These are phyloP conservation scores for Chaetura pelagica DNA, from an alignment of 2,113 vertebrate species.

Conservation along the genomic window DNA sequence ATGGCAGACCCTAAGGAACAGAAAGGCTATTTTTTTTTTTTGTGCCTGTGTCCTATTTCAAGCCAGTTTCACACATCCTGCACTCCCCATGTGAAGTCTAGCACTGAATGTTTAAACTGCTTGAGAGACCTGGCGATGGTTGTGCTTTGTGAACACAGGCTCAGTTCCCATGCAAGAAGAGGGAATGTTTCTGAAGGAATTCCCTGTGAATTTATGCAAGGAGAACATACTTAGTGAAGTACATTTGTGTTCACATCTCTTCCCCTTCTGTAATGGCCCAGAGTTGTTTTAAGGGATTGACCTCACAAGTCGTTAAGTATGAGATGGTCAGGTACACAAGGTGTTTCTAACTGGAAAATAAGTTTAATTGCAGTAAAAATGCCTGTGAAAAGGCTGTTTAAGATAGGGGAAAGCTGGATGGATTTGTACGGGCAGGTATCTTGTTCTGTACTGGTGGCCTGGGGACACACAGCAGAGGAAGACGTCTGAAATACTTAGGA, in stretches of 20 bases:
- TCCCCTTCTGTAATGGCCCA: accelerated
- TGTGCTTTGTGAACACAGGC: neutral
- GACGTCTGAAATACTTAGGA: neutral
- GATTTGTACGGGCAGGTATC: neutral
- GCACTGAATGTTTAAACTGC: slow-evolving; percentile 17
- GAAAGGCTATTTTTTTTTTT: neutral
- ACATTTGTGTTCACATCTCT: neutral
- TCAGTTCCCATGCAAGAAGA: neutral
- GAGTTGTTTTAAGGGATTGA: neutral
- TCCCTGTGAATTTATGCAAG: neutral
- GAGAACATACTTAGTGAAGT: neutral
- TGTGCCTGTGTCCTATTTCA: neutral
- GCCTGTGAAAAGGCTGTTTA: no score
- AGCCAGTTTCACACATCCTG: slow-evolving; percentile 25
- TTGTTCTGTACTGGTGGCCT: neutral
- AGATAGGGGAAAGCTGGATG: accelerated
- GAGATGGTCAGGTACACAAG: neutral
- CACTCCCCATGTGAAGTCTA: slow-evolving; percentile 30
- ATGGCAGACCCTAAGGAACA: slow-evolving; percentile 9
- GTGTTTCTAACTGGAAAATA: neutral
- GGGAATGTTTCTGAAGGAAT: slow-evolving; percentile 19
- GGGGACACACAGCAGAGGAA: neutral
- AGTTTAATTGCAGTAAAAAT: neutral
- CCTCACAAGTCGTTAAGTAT: accelerated
- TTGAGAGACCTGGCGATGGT: neutral